Evolutionary conservation across 2,797 vertebrate species (phyloP).

Genomic region (Helostoma temminkii): DNA sequence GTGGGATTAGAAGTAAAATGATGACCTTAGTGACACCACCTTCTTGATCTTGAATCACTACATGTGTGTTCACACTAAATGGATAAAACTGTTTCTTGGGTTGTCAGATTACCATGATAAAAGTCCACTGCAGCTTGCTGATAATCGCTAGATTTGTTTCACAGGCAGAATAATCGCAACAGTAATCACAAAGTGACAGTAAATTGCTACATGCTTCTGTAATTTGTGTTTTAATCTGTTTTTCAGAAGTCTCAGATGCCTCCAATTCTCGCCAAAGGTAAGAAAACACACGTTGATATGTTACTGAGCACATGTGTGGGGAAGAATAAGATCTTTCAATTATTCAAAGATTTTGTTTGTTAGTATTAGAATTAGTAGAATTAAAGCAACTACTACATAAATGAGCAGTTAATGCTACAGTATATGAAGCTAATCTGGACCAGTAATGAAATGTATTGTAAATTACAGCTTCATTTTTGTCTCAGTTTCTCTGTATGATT

Average conservation of each 20-base stretch:
- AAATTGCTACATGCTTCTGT: background rate
- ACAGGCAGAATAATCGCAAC: too few species aligned
- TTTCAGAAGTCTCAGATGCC: slow-evolving; percentile 72
- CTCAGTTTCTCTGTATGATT: slow-evolving; percentile 89
- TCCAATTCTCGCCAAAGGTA: slow-evolving; percentile 80
- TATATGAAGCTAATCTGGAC: too few species aligned
- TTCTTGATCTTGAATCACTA: too few species aligned
- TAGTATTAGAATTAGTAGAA: too few species aligned
- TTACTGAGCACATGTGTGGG: background rate
- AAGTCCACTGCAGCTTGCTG: too few species aligned
- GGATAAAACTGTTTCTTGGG: too few species aligned
- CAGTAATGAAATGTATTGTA: too few species aligned
- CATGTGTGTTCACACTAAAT: too few species aligned
- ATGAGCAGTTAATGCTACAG: too few species aligned
- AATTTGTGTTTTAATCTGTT: slow-evolving; percentile 10
- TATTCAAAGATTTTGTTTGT: background rate
- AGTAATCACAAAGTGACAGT: too few species aligned
- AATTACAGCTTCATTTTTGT: slow-evolving; percentile 4
- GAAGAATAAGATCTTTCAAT: background rate
- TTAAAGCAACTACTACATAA: background rate
- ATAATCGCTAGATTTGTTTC: too few species aligned
- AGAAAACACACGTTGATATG: background rate
- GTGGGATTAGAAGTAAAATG: background rate
- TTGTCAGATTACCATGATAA: too few species aligned
- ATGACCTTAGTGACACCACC: background rate